A percentile compares a stretch with the other conserved stretches of the same genome.
phyloP scores from a whole-genome alignment of 1,140 invertebrate species.

The Trachymyrmex septentrionalis region DNA sequence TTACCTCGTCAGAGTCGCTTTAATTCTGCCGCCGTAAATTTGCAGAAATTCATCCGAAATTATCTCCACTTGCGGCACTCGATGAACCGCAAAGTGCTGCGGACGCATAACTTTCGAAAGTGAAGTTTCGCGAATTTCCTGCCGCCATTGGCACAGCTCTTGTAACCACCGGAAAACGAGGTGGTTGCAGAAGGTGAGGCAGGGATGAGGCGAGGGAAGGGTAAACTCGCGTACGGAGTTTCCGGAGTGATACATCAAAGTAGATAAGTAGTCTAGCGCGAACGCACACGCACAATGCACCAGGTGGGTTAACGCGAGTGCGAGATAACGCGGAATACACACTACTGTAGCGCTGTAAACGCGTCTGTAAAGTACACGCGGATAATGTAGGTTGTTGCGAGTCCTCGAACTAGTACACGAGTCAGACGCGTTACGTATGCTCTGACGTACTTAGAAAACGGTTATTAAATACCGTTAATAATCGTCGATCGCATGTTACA shows the following conservation, averaged over 20 bases:
- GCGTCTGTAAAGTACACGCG: slow-evolving; percentile 41
- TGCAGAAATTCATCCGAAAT: slow-evolving; percentile 65
- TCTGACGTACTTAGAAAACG: slow-evolving; percentile 30
- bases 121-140: slow-evolving; percentile 75
- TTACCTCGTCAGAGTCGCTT: slow-evolving; percentile 53
- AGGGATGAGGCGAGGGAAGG: background rate
- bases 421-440: slow-evolving; percentile 25
- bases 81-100: slow-evolving; percentile 73
- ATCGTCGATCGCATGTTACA: slow-evolving; percentile 10
- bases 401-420: slow-evolving; percentile 46
- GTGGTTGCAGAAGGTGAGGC: slow-evolving; percentile 1
- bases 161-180: slow-evolving; percentile 68
- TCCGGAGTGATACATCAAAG: slow-evolving; percentile 73
- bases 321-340: slow-evolving; percentile 68
- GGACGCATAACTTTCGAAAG: slow-evolving; percentile 72
- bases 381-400: slow-evolving; percentile 67
- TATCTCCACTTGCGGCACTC: slow-evolving; percentile 67
- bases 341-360: slow-evolving; percentile 55
- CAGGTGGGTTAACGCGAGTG: slow-evolving; percentile 61
- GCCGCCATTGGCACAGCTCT: slow-evolving; percentile 61
- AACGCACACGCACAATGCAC: slow-evolving; percentile 45
- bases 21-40: slow-evolving; percentile 61
- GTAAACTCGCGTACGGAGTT: slow-evolving; percentile 66
- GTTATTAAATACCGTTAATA: slow-evolving; percentile 53
- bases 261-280: slow-evolving; percentile 69